Conservation (phyloP, 64 coral and sea anemone genomes). For the Porites lutea region DNA sequence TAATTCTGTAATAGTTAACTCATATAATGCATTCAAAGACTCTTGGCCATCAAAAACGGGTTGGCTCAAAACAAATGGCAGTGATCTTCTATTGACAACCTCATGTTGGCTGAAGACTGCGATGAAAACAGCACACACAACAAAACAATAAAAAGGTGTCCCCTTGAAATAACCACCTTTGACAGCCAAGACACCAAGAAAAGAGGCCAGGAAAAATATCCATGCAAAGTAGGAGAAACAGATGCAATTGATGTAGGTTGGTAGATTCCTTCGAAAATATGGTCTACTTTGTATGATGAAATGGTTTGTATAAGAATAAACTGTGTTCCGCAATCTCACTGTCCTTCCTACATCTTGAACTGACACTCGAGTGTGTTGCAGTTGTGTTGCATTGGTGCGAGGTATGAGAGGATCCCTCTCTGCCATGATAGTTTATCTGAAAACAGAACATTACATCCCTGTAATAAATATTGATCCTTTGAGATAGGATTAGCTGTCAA, state of each 20-base stretch:
- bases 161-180: slow-evolving; percentile 31
- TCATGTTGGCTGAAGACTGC: slow-evolving; percentile 82
- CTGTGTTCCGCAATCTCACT: slow-evolving; percentile 35
- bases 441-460: too few relatives aligned
- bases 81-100: slow-evolving; percentile 63
- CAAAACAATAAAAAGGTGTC: slow-evolving; percentile 39
- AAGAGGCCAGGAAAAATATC: slow-evolving; percentile 16
- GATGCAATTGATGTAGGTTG: slow-evolving; percentile 57
- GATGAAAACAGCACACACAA: slow-evolving; percentile 56
- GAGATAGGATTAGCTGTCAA: too few relatives aligned
- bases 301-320: slow-evolving; percentile 70
- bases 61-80: slow-evolving; percentile 65
- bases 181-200: slow-evolving; percentile 52
- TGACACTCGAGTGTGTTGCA: slow-evolving; percentile 43
- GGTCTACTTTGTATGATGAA: slow-evolving; percentile 77
- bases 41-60: slow-evolving; percentile 61
- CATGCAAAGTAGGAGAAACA: background rate
- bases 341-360: slow-evolving; percentile 66
- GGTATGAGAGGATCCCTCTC: slow-evolving; percentile 19
- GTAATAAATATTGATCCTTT: too few relatives aligned
- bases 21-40: slow-evolving; percentile 63
- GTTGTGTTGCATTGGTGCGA: background rate
- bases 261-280: slow-evolving; percentile 70
- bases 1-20: slow-evolving; percentile 74
- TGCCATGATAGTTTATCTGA: background rate